Evolutionary conservation across 1,140 invertebrate species (phyloP).

Genomic region (Cylas formicarius): DNA sequence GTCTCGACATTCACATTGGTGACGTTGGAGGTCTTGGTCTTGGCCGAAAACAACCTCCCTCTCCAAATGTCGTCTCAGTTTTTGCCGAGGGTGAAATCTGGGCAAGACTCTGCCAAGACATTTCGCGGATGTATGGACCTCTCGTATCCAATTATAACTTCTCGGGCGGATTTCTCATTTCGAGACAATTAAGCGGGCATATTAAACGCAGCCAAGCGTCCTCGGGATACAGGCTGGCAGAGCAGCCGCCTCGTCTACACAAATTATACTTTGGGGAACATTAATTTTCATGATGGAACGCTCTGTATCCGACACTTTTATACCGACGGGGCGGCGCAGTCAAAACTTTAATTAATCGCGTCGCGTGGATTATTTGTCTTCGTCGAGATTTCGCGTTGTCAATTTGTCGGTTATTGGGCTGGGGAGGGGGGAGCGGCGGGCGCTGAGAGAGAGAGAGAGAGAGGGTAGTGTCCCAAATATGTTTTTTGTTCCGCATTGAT

Average conservation of each 20-base stretch:
- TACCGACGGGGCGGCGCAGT: constrained; percentile 17
- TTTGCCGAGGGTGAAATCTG: constrained; percentile 25
- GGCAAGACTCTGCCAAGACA: constrained; percentile 32
- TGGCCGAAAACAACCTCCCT: no score
- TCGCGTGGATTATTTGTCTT: no score
- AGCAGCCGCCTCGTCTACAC: constrained; percentile 36
- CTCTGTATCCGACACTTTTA: constrained; percentile 21
- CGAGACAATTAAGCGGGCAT: constrained; percentile 46
- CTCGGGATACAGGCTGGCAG: constrained; percentile 37
- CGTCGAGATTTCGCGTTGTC: no score
- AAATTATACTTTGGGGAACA: constrained; percentile 46
- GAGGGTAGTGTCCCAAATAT: no score
- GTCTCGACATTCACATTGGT: no score
- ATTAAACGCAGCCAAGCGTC: constrained; percentile 43
- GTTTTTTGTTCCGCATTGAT: no score
- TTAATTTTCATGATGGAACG: constrained; percentile 45
- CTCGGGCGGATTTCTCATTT: constrained; percentile 46
- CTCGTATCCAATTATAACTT: constrained; percentile 46
- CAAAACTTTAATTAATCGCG: no score
- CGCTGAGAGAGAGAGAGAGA: no score
- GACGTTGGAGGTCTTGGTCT: no score
- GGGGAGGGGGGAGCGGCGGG: no score
- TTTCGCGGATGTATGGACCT: constrained; percentile 23
- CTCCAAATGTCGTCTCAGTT: no score
- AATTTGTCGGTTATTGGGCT: no score